Conservation (phyloP, 2,888 invertebrate species). For the Malthinus flaveolus region DNA sequence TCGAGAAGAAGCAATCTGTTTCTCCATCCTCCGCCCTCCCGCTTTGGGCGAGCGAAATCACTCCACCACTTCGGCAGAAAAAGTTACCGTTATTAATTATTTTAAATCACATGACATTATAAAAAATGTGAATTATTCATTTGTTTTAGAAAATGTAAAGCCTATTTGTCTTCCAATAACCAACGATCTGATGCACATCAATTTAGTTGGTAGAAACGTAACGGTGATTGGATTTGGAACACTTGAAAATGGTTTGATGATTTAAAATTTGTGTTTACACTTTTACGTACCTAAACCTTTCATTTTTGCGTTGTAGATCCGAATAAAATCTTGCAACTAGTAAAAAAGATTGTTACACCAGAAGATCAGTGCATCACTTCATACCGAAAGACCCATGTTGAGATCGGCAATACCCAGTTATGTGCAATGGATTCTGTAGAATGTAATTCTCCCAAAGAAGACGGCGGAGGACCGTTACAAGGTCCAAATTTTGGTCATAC, state of each 20-base stretch:
- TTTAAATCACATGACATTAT: no score
- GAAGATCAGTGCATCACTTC: constrained; percentile 43
- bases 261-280: not conserved
- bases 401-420: constrained; percentile 53
- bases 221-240: constrained; percentile 77
- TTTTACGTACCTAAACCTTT: not conserved
- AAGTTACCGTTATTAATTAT: no score
- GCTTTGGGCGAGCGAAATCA: no score
- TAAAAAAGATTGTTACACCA: constrained; percentile 38
- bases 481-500: constrained; percentile 47
- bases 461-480: constrained; percentile 70
- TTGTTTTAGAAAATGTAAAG: constrained; percentile 46
- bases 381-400: constrained; percentile 39
- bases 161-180: constrained; percentile 57
- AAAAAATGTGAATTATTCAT: no score
- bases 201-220: constrained; percentile 57
- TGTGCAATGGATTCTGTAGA: constrained; percentile 66
- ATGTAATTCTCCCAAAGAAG: constrained; percentile 68
- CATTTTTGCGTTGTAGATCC: not conserved
- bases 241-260: constrained; percentile 59
- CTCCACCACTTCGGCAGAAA: no score
- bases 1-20: no score
- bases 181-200: constrained; percentile 41
- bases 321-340: not conserved
- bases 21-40: no score